These are phyloP conservation scores for Coelogynopora nodosa DNA, from an alignment of 2,888 invertebrate species.

Conservation along the genomic window DNA sequence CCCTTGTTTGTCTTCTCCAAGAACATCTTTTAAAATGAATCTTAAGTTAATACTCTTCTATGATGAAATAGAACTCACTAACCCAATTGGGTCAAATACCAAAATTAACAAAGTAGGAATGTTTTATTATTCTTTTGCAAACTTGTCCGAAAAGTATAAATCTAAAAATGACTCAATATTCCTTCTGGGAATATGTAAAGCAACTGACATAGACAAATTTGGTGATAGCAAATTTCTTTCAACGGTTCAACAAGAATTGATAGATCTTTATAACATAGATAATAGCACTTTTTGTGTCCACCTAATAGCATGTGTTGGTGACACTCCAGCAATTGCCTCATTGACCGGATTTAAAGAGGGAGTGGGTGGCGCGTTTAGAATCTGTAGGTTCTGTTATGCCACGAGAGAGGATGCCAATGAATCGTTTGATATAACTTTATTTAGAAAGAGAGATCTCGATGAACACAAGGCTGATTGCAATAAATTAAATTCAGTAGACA, in stretches of 20 bases:
- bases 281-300: too few species aligned
- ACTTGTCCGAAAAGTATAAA: too few species aligned
- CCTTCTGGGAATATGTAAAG: too few species aligned
- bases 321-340: neutral
- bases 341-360: neutral
- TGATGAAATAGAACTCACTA: too few species aligned
- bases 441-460: neutral
- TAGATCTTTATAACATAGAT: too few species aligned
- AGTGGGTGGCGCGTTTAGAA: neutral
- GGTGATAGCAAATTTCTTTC: too few species aligned
- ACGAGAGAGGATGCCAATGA: neutral
- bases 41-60: too few species aligned
- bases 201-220: too few species aligned
- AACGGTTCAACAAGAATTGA: too few species aligned
- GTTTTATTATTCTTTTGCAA: slow-evolving; percentile 8
- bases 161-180: too few species aligned
- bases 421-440: neutral
- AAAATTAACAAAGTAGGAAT: neutral
- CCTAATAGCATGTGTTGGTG: neutral
- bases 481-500: neutral
- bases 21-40: too few species aligned
- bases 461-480: neutral
- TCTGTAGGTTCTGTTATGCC: neutral
- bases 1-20: too few species aligned
- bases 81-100: neutral